Base-by-base conservation (phyloP, 2,113 vertebrate genomes). In the Macrotus californicus region DNA sequence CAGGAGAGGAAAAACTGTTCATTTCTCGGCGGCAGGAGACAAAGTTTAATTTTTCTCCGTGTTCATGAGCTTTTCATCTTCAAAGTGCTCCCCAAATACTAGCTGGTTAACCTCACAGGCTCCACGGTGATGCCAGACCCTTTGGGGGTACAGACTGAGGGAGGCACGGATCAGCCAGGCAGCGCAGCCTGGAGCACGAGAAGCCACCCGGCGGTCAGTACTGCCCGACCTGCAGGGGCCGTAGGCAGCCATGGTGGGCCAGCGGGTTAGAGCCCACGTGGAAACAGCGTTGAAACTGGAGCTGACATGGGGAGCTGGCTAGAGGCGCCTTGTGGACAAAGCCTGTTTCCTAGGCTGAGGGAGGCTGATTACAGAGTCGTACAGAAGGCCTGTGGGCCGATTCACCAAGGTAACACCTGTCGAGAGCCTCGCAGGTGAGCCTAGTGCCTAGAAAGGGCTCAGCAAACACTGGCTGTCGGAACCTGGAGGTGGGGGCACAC, bases 61-160 rank as follows among this genome's bases (percentile, higher is more conserved):
- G n/a, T 39, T 76, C 75, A 69, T 26, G 75, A 93, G 93, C 31
- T 72, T 96, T 95, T 96, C 96, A 75, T 83, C 73, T 59, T 89
- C 95, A 70, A 80, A 90, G 72, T 69, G 52, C 72, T 91, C 94
- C 87, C 61, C 87, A 77, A 94, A 93, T 75, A 95, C 67, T 87
- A 96, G 92, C 56, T 76, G 72, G 94, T 75, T 79, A 72, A 93
- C 89, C 75, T 92, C 29, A 36, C 6, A 13, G 80, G 88, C 39
- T 59, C 7, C 26, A 1, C 26, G 14, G 39, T n/a, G 83, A 87
- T 18, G 7, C 24, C 36, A 77, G 41, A 50, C 61, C 56, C 80
- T 70, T 61, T 36, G 22, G 15, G 87, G 36, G n/a, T 41, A 56
- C 77, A 80, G 67, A 82, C 14, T 67, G 43, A 14, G 21, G n/a